Percentiles rank a stretch among this genome's conserved stretches.
phyloP scores from a whole-genome alignment of 2,113 vertebrate species.

The Sterna hirundo region DNA sequence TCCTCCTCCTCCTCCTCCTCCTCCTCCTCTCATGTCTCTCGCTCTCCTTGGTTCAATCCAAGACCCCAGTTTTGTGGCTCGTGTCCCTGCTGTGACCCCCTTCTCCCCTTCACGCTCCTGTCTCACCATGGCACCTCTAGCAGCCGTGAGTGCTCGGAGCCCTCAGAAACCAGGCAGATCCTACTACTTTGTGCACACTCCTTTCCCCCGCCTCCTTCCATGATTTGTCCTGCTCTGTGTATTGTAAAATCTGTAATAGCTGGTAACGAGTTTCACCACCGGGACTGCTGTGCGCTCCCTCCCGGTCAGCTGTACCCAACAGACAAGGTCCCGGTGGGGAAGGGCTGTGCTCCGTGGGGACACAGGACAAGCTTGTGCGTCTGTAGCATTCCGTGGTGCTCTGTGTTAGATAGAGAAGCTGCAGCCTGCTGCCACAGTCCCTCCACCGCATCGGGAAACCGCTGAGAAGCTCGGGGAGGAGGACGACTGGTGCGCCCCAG shows the following conservation, averaged over 20 bases:
- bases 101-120: background rate
- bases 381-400: background rate
- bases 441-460: fast-evolving
- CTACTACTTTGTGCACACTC: fast-evolving
- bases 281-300: fast-evolving
- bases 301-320: background rate
- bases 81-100: background rate
- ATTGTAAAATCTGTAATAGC: fast-evolving
- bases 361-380: background rate
- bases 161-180: background rate
- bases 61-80: background rate
- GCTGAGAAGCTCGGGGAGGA: background rate
- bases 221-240: background rate
- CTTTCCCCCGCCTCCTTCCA: background rate
- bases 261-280: fast-evolving
- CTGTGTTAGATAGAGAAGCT: background rate
- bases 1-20: no score
- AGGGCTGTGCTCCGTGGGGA: background rate
- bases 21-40: background rate
- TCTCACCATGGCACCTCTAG: fast-evolving
- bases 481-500: background rate
- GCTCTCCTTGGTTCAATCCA: background rate
- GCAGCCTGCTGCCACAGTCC: background rate
- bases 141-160: background rate
- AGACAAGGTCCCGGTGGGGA: background rate